These are phyloP conservation scores for Crocuta crocuta DNA, from an alignment of 2,113 vertebrate genomes.

Conservation along the genomic window DNA sequence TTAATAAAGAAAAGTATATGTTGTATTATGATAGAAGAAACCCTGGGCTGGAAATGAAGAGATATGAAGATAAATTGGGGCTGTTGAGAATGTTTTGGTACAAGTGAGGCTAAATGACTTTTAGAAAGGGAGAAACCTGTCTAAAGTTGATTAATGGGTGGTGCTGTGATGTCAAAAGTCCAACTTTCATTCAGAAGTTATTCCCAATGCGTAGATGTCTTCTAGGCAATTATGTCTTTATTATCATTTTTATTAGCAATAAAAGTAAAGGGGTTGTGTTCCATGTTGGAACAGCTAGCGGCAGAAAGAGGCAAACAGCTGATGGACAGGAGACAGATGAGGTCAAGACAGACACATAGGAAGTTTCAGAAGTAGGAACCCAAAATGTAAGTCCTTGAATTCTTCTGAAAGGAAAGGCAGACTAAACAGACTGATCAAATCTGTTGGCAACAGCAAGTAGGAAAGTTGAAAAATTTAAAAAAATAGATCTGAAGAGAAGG, in stretches of 20 bases:
- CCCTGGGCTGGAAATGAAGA: neutral
- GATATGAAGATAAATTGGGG: neutral
- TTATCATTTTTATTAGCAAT: neutral
- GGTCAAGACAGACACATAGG: neutral
- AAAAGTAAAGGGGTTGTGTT: neutral
- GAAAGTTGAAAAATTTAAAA: neutral
- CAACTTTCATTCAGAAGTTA: neutral
- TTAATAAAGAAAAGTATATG: neutral
- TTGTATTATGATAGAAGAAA: neutral
- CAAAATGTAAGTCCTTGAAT: neutral
- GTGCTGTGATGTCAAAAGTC: neutral
- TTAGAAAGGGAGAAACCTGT: neutral
- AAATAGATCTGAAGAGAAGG: too few relatives aligned
- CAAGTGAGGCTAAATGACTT: neutral
- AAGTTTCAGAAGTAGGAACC: neutral
- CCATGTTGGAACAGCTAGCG: neutral
- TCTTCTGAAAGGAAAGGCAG: neutral
- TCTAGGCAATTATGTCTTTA: neutral
- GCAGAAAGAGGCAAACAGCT: neutral
- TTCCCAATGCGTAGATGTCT: neutral
- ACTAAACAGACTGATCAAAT: neutral
- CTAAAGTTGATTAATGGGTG: neutral
- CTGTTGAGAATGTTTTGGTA: neutral
- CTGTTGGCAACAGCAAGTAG: neutral
- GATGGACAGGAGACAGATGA: neutral